Conservation (phyloP, 2,888 invertebrate genomes). For the Chaitophorus viminalis region DNA sequence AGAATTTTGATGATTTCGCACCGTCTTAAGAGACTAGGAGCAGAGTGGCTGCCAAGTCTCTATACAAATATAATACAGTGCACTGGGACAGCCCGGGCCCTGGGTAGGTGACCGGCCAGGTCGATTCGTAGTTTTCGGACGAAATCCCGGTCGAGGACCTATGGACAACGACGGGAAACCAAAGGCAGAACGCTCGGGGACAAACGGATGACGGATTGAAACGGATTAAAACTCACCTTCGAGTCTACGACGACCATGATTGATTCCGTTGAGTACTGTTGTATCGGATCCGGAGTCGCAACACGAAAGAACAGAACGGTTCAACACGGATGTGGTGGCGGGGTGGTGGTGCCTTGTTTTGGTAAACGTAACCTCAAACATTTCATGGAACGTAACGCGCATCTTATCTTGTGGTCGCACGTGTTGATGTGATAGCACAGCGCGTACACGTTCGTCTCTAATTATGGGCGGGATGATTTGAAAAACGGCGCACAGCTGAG, state of each 20-base stretch:
- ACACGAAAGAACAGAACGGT: conserved; percentile 25
- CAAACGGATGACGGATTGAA: not conserved
- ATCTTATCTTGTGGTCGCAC: not conserved
- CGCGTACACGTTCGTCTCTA: not conserved
- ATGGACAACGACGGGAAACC: not conserved
- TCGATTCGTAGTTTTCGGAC: not conserved
- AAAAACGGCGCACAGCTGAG: not conserved
- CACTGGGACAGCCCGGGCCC: not conserved
- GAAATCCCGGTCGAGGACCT: not conserved
- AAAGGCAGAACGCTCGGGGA: too few species aligned
- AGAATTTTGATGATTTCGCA: conserved; percentile 43
- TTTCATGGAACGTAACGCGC: conserved; percentile 23
- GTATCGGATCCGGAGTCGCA: not conserved
- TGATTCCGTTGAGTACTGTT: not conserved
- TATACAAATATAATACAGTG: not conserved
- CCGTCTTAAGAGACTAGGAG: not conserved
- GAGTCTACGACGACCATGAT: conserved; percentile 51
- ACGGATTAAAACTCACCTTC: conserved; percentile 52
- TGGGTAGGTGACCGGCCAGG: not conserved
- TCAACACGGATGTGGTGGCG: not conserved
- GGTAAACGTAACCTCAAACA: conserved; percentile 46
- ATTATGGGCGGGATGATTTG: not conserved
- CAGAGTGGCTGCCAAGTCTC: not conserved
- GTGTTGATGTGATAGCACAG: not conserved
- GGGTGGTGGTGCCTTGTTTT: conserved; percentile 36